Evolutionary conservation across 2,113 vertebrate genomes (phyloP).

Genomic region (Rhadina sibilatrix): DNA sequence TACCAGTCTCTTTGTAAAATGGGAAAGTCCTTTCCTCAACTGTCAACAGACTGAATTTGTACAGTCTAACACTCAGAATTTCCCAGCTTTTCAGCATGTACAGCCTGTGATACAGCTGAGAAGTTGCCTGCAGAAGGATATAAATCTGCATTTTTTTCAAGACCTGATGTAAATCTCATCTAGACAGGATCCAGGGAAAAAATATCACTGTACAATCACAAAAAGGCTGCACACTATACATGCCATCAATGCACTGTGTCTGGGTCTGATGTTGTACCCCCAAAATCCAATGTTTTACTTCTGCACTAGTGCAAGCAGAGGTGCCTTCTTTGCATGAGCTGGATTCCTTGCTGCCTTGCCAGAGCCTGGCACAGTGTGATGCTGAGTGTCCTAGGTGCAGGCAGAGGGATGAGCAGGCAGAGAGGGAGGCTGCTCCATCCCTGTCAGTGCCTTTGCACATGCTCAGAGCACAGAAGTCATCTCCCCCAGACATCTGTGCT

Average conservation of each 20-base stretch:
- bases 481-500: neutral
- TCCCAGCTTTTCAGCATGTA: neutral
- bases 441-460: fast-evolving
- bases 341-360: neutral
- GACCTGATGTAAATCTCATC: neutral
- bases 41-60: neutral
- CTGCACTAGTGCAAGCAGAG: neutral
- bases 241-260: neutral
- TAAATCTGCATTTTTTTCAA: neutral
- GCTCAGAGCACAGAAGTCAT: neutral
- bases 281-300: neutral
- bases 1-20: neutral
- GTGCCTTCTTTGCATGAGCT: neutral
- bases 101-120: neutral
- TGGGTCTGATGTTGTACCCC: neutral
- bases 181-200: neutral
- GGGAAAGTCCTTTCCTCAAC: neutral
- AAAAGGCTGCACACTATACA: neutral
- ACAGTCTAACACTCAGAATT: neutral
- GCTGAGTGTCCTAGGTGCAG: neutral
- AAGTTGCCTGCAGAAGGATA: neutral
- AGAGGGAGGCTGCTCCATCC: neutral
- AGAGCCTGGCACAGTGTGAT: fast-evolving
- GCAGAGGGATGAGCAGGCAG: neutral
- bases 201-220: neutral